Conservation (phyloP, 2,797 vertebrate species). For the Notolabrus celidotus region DNA sequence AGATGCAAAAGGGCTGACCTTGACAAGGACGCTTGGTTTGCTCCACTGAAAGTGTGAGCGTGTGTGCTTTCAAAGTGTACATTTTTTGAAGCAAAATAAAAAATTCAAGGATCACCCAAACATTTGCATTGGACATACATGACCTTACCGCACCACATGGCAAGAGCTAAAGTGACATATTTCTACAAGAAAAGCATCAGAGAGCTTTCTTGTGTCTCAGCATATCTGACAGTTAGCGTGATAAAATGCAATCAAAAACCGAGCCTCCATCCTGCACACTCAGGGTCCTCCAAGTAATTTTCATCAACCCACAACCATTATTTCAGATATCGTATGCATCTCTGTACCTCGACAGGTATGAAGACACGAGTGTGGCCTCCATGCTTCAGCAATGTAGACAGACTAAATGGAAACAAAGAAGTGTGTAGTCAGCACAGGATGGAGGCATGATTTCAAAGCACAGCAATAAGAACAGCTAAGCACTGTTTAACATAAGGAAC, state of each 20-base stretch:
- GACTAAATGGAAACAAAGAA: slow-evolving; percentile 47
- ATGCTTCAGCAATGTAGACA: slow-evolving; percentile 27
- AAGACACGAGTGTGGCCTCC: slow-evolving; percentile 33
- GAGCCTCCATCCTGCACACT: slow-evolving; percentile 64
- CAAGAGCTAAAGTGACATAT: slow-evolving; percentile 24
- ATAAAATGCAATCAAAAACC: slow-evolving; percentile 78
- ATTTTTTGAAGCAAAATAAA: slow-evolving; percentile 4
- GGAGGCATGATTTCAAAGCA: slow-evolving; percentile 16
- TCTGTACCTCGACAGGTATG: slow-evolving; percentile 32
- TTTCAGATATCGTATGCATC: slow-evolving; percentile 72
- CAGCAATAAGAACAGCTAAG: slow-evolving; percentile 4
- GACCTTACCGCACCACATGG: slow-evolving; percentile 22
- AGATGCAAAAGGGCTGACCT: slow-evolving; percentile 85
- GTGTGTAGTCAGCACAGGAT: slow-evolving; percentile 43
- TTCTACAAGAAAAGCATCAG: slow-evolving; percentile 13
- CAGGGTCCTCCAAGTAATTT: slow-evolving; percentile 78
- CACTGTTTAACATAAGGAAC: slow-evolving; percentile 18
- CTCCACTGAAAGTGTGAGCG: slow-evolving; percentile 13
- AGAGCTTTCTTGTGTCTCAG: slow-evolving; percentile 48
- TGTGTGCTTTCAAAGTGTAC: slow-evolving; percentile 1
- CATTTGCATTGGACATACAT: slow-evolving; percentile 23
- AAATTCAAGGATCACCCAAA: slow-evolving; percentile 5
- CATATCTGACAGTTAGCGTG: slow-evolving; percentile 67
- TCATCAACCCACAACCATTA: slow-evolving; percentile 82
- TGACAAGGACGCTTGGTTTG: slow-evolving; percentile 57